phyloP scores from a whole-genome alignment of 2,888 invertebrate genomes.

The Phyllotreta striolata region DNA sequence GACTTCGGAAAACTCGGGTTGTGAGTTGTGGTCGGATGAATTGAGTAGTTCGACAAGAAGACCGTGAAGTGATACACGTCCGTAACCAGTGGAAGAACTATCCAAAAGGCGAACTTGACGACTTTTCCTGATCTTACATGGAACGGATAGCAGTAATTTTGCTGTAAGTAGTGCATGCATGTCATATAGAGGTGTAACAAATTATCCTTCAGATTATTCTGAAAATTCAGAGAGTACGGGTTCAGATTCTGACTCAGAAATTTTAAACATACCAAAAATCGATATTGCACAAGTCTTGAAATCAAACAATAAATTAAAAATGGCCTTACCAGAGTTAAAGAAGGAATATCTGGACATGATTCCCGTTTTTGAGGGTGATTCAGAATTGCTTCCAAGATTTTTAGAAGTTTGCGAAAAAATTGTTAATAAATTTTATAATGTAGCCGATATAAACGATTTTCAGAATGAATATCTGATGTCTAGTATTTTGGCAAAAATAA shows the following conservation, averaged over 20 bases:
- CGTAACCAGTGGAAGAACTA: no score
- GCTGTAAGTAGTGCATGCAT: constrained; percentile 16
- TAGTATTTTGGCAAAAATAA: constrained; percentile 34
- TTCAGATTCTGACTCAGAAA: constrained; percentile 13
- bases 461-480: constrained; percentile 35
- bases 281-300: no score
- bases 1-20: no score
- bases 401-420: constrained; percentile 32
- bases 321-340: constrained; percentile 22
- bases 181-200: no score
- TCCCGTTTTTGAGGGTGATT: constrained; percentile 23
- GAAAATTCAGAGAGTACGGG: not conserved
- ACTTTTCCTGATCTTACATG: no score
- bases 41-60: no score
- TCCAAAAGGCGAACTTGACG: no score
- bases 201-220: constrained; percentile 3
- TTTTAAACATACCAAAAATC: not conserved
- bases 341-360: constrained; percentile 17
- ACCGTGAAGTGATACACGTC: no score
- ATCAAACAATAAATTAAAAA: not conserved
- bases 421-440: constrained; percentile 27
- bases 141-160: not conserved
- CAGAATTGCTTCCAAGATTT: constrained; percentile 21
- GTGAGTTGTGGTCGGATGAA: no score
- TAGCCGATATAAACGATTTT: constrained; percentile 26